Percentiles rank a stretch among this genome's conserved stretches.
Conservation (phyloP, 2,797 vertebrate genomes). For the Pteronotus mesoamericanus region DNA sequence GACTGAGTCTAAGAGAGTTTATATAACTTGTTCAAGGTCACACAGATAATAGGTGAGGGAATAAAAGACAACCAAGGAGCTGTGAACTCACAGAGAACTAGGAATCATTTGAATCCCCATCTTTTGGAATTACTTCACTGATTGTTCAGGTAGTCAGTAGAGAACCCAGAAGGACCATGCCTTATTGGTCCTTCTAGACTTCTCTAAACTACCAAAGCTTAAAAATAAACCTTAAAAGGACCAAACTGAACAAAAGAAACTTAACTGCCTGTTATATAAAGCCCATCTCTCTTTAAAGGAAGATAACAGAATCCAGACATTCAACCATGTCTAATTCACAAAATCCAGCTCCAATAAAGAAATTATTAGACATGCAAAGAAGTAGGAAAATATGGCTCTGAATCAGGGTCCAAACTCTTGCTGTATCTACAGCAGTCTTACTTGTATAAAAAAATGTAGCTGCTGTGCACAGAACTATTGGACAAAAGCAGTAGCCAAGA, state of each 20-base stretch:
- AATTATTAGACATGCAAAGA: neutral
- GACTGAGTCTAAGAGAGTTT: neutral
- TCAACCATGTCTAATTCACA: neutral
- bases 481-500: neutral
- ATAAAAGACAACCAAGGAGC: neutral
- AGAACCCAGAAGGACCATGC: neutral
- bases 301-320: neutral
- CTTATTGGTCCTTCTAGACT: neutral
- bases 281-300: slow-evolving; percentile 11
- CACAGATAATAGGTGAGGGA: neutral
- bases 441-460: neutral
- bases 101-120: neutral
- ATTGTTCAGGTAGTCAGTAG: neutral
- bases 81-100: neutral
- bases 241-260: neutral
- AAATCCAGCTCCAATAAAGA: neutral
- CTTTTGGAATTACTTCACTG: neutral
- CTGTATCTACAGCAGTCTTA: neutral
- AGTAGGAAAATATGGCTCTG: neutral
- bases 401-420: neutral
- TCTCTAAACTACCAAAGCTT: neutral
- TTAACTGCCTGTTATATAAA: neutral
- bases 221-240: neutral
- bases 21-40: neutral
- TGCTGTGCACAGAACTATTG: neutral